phyloP scores from a whole-genome alignment of 2,888 invertebrate species.

The Cheilosia scutellata region DNA sequence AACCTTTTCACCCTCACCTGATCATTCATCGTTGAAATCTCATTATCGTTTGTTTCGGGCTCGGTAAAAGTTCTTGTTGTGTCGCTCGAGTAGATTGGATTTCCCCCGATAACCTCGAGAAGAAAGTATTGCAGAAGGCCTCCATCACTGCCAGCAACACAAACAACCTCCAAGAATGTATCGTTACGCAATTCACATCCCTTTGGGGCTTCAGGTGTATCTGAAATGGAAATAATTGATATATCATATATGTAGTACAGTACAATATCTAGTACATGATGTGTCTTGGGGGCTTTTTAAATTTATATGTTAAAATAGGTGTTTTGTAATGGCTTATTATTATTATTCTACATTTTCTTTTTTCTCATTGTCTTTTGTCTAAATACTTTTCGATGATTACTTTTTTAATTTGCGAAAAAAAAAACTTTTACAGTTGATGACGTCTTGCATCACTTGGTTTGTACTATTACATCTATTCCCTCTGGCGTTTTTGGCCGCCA shows the following conservation, averaged over 20 bases:
- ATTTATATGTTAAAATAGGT: conserved; percentile 17
- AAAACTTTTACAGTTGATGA: not conserved
- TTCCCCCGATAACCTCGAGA: conserved; percentile 89
- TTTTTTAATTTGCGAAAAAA: not conserved
- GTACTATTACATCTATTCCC: no score
- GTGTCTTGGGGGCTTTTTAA: conserved; percentile 29
- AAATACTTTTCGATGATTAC: not conserved
- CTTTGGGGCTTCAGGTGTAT: conserved; percentile 90
- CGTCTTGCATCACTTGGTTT: no score
- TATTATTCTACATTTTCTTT: not conserved
- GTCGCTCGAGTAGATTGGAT: conserved; percentile 85
- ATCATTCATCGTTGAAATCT: conserved; percentile 88
- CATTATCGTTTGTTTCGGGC: conserved; percentile 84
- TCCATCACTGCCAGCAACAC: conserved; percentile 92
- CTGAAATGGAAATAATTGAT: conserved; percentile 84
- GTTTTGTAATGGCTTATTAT: conserved; percentile 11
- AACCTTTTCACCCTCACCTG: conserved; percentile 85
- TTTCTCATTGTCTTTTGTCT: not conserved
- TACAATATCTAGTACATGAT: conserved; percentile 41
- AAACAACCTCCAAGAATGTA: conserved; percentile 88
- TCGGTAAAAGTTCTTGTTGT: conserved; percentile 82
- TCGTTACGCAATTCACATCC: conserved; percentile 90
- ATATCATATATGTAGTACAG: conserved; percentile 41
- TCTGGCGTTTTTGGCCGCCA: no score
- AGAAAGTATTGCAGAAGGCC: conserved; percentile 93